Conservation (phyloP, 2,888 invertebrate species). For the Drosophila kambysellisi region DNA sequence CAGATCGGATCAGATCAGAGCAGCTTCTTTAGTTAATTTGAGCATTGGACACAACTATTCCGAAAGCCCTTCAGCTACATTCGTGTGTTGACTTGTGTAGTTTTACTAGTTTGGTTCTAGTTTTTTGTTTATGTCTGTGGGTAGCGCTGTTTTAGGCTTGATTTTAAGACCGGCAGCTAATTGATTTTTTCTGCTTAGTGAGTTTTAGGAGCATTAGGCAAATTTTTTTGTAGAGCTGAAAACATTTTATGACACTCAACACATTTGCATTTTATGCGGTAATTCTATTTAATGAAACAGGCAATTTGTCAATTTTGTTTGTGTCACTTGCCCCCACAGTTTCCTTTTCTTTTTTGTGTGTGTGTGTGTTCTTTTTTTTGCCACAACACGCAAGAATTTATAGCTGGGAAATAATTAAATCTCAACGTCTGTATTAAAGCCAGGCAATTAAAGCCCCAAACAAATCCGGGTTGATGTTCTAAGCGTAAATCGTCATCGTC, state of each 20-base stretch:
- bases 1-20: slow-evolving; percentile 7
- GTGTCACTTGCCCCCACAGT: slow-evolving; percentile 36
- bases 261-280: slow-evolving; percentile 28
- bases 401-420: slow-evolving; percentile 57
- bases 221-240: slow-evolving; percentile 23
- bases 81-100: slow-evolving; percentile 6
- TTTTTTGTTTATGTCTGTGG: slow-evolving; percentile 4
- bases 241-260: slow-evolving; percentile 30
- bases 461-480: slow-evolving; percentile 62
- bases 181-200: slow-evolving; percentile 39
- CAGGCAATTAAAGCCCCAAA: slow-evolving; percentile 53
- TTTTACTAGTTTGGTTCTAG: slow-evolving; percentile 20
- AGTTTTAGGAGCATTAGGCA: slow-evolving; percentile 31
- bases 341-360: slow-evolving; percentile 16
- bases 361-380: slow-evolving; percentile 7
- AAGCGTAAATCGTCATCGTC: slow-evolving; percentile 48
- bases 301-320: slow-evolving; percentile 51
- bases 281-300: slow-evolving; percentile 51
- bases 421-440: slow-evolving; percentile 43
- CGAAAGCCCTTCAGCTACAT: slow-evolving; percentile 48
- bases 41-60: slow-evolving; percentile 26
- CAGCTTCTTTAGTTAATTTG: slow-evolving; percentile 12
- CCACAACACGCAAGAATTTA: slow-evolving; percentile 31
- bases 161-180: slow-evolving; percentile 55
- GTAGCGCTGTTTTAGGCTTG: slow-evolving; percentile 8